These are phyloP conservation scores for Anniella stebbinsi DNA, from an alignment of 2,797 vertebrate species.

Conservation along the genomic window DNA sequence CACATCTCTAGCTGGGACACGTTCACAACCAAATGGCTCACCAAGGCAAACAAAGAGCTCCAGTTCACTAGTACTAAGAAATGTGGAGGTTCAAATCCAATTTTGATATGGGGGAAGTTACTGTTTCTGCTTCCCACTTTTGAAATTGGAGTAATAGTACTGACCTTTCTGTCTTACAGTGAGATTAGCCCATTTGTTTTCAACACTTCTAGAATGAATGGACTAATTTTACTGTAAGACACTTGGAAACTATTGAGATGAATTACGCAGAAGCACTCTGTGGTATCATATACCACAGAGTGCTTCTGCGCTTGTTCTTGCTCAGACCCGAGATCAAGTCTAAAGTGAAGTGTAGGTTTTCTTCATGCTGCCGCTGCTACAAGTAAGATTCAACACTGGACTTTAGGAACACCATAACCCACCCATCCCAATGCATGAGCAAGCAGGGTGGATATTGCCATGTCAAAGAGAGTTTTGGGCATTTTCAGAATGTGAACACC, in stretches of 20 bases:
- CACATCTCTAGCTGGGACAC: too few species aligned
- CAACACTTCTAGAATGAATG: constrained; percentile 13
- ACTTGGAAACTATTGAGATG: constrained; percentile 19
- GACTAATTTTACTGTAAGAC: constrained; percentile 17
- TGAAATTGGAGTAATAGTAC: constrained; percentile 6
- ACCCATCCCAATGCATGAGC: background rate
- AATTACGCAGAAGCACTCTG: background rate
- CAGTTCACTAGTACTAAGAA: background rate
- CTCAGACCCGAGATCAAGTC: constrained; percentile 3
- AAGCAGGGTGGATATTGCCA: constrained; percentile 6
- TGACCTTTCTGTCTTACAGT: constrained; percentile 19
- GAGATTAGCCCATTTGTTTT: constrained; percentile 21
- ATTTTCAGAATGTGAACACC: background rate
- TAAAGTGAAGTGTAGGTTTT: background rate
- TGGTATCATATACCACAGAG: background rate
- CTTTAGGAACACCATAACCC: background rate
- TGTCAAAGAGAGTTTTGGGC: background rate
- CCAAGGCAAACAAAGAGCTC: background rate
- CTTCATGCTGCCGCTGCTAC: background rate
- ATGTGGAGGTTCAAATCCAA: background rate
- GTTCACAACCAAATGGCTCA: background rate
- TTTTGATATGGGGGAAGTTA: background rate
- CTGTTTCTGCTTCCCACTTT: constrained; percentile 3
- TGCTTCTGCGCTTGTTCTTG: too few species aligned
- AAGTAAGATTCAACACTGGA: background rate